Conservation (phyloP, 2,888 invertebrate species). For the Tuta absoluta region DNA sequence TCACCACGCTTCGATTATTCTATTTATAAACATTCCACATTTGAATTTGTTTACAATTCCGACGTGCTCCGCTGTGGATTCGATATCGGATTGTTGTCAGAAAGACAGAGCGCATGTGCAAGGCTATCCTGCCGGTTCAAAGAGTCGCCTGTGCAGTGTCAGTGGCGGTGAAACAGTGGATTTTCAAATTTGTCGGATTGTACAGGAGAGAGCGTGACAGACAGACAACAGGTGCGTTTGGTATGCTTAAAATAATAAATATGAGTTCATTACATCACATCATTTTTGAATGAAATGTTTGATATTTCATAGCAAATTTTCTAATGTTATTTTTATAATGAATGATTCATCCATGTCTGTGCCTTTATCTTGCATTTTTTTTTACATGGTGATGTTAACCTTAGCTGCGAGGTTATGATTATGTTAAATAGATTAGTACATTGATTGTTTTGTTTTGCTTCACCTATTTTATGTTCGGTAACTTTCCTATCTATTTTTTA, state of each 20-base stretch:
- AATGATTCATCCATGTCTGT: too few relatives aligned
- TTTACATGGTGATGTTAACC: too few relatives aligned
- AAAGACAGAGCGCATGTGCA: not conserved
- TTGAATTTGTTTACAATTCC: not conserved
- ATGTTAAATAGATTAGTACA: too few relatives aligned
- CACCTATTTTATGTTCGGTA: too few relatives aligned
- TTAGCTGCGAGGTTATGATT: too few relatives aligned
- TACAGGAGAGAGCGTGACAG: constrained; percentile 36
- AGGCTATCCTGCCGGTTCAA: not conserved
- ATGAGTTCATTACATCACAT: not conserved
- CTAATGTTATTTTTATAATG: not conserved
- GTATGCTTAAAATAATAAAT: not conserved
- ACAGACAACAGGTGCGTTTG: constrained; percentile 47
- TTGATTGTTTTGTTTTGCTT: too few relatives aligned
- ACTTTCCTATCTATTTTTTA: too few relatives aligned
- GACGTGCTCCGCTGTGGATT: not conserved
- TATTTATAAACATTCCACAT: not conserved
- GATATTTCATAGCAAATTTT: not conserved
- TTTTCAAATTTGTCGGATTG: constrained; percentile 40
- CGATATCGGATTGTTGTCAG: not conserved
- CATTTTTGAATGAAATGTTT: constrained; percentile 3
- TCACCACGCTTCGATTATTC: not conserved
- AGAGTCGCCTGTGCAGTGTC: not conserved
- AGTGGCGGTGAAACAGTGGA: constrained; percentile 21
- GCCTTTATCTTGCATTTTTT: too few relatives aligned